Conservation (phyloP, 2,113 vertebrate species). For the Anhinga anhinga region DNA sequence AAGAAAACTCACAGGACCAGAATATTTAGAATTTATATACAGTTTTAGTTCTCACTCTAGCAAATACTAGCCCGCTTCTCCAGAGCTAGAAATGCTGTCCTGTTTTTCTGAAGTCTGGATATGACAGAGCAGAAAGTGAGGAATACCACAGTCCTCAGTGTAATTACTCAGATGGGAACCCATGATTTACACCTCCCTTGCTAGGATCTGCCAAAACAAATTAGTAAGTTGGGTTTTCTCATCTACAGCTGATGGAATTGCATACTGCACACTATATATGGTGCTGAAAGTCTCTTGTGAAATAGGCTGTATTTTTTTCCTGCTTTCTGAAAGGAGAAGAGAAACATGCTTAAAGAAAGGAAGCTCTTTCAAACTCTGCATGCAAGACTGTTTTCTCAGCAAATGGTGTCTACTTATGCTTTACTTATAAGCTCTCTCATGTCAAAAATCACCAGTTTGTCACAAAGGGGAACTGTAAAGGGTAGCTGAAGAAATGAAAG, state of each 20-base stretch:
- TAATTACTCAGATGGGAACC: neutral
- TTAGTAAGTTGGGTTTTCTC: neutral
- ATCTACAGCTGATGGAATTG: neutral
- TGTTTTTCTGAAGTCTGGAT: neutral
- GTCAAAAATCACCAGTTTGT: constrained; percentile 5
- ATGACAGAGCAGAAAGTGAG: neutral
- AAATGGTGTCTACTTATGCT: neutral
- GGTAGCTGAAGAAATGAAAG: constrained; percentile 27
- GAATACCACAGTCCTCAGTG: neutral
- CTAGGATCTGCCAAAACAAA: neutral
- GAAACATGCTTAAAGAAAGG: neutral
- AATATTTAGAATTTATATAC: neutral
- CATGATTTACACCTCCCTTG: neutral
- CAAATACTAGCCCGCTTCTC: neutral
- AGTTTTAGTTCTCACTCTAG: neutral
- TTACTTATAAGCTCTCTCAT: neutral
- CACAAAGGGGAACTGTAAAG: neutral
- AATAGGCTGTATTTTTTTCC: neutral
- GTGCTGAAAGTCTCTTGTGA: neutral
- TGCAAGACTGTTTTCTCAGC: neutral
- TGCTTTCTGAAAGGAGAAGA: neutral
- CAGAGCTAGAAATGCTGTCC: neutral
- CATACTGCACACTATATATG: neutral
- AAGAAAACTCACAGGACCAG: neutral
- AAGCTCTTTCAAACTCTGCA: neutral